Base-by-base conservation (phyloP, 2,113 vertebrate species). In the Grus americana region DNA sequence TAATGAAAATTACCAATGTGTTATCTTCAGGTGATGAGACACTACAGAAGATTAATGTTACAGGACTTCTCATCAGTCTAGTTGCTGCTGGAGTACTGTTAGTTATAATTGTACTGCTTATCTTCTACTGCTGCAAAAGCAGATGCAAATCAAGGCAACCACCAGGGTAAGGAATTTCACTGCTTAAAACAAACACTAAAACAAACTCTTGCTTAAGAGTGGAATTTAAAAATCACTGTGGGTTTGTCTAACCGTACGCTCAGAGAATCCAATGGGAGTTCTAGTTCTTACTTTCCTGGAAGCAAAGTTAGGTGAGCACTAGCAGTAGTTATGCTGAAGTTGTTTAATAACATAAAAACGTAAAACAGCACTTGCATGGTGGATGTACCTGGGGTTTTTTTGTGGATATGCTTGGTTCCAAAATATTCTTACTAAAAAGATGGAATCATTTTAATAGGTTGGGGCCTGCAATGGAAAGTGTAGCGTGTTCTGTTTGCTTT, bases 51-150 rank as follows among this genome's bases (percentile, higher is more conserved):
- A 85, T 99, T 1, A 99, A 99, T 19, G 98, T 99, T 82, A 98
- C 99, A 1, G 98, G 98, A 65, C 98, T 99, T 85, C 97, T 99
- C 95, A 99, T 99, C 96, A 99, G 99, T 86, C 93, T 99, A 65
- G 98, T 99, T 87, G 97, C 96, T 90, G 98, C 97, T 89, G 99
- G 98, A 88, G 98, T 99, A 2, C 93, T 98, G 29, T 14, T 99
- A 79, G 96, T 99, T 91, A 88, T 98, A 75, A 61, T 97, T 65
- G 96, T 96, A 61, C 96, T 99, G 52, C 66, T 99, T 58, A 46
- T 98, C 82, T 99, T 99, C 98, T 99, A 99, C 97, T 97, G 98
- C 90, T 99, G 98, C 95, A 97, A 97, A 92, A 97, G 79, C 49
- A 98, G 95, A 66, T 98, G 98, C 96, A 97, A 97, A 61, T 96